Evolutionary conservation across 2,113 vertebrate species (phyloP), one percentile per base, ranked within the genome.

Genomic region (Prietella phreatophila): DNA sequence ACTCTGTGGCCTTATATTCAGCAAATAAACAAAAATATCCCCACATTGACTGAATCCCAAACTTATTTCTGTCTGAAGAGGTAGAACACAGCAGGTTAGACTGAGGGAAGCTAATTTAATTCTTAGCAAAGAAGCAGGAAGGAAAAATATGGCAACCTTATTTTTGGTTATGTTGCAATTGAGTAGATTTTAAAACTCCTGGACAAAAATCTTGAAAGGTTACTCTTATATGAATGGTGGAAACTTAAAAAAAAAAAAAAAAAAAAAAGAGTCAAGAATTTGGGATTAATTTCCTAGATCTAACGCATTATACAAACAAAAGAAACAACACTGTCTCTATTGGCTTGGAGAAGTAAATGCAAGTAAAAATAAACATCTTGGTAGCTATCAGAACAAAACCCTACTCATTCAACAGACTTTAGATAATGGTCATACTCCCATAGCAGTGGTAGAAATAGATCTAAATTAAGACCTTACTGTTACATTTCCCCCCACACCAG

Each of bases 311-410:
- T 33, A 82, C 56, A 83, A 58, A 88, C 15, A 58, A 15, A 69
- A 33, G 20, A 94, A 93, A 93, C 90, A 91, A 91, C 92, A 92
- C 90, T 93, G 92, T 93, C 93, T 93, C 93, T 87, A 90, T 89
- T 92, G 92, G 91, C 90, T 84, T 87, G 92, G 91, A 90, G 91
- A 91, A 92, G 89, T 92, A 94, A 94, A 93, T 94, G 93, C 94
- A 94, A 92, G 92, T 88, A 78, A 78, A 63, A 47, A 76, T 7
- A 42, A 63, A 39, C 71, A 76, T 89, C 85, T 91, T 90, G 89
- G 89, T 87, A 89, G 91, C 92, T 90, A 90, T 93, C 80, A 87
- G 27, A 71, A 73, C 55, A 84, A 47, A 61, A 61, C 8, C 39
- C 81, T 58, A 73, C 88, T 83, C 25, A 80, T 73, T 11, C 1